phyloP scores from a whole-genome alignment of 2,797 vertebrate species.

The Dermochelys coriacea region DNA sequence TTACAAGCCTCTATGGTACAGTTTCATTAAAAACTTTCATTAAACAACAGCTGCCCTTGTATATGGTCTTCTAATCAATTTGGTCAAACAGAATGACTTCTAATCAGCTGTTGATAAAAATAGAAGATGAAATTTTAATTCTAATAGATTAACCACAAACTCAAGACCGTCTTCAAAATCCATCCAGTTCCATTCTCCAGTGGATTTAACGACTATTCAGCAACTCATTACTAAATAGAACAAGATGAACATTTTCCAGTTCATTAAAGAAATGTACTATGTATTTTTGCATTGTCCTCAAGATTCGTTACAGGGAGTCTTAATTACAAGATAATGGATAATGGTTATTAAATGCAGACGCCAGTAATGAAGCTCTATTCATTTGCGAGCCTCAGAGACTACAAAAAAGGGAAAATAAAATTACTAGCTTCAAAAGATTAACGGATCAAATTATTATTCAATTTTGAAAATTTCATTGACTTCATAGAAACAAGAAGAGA shows the following conservation, averaged over 20 bases:
- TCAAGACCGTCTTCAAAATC: conserved; percentile 89
- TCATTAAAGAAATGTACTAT: conserved; percentile 99
- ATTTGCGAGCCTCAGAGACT: conserved; percentile 91
- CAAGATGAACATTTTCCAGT: conserved; percentile 99
- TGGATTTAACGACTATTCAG: conserved; percentile 95
- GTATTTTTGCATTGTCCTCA: conserved; percentile 97
- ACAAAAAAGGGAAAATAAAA: conserved; percentile 91
- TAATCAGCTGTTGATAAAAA: conserved; percentile 99
- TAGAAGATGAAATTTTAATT: conserved; percentile 97
- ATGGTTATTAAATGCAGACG: conserved; percentile 97
- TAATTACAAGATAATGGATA: conserved; percentile 99
- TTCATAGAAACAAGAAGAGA: conserved; percentile 95
- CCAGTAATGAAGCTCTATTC: conserved; percentile 98
- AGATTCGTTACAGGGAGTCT: conserved; percentile 98
- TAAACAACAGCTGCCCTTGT: conserved; percentile 89
- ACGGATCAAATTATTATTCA: conserved; percentile 99
- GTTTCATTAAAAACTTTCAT: conserved; percentile 89
- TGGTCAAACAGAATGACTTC: conserved; percentile 91
- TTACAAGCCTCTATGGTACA: conserved; percentile 84
- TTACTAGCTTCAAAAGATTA: conserved; percentile 96
- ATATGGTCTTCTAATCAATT: conserved; percentile 89
- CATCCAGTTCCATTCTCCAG: conserved; percentile 88
- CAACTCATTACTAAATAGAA: conserved; percentile 95
- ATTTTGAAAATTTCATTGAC: conserved; percentile 98
- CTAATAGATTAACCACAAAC: conserved; percentile 97